These are phyloP conservation scores for Aradus depressus DNA, from an alignment of 2,888 invertebrate genomes.

Conservation along the genomic window DNA sequence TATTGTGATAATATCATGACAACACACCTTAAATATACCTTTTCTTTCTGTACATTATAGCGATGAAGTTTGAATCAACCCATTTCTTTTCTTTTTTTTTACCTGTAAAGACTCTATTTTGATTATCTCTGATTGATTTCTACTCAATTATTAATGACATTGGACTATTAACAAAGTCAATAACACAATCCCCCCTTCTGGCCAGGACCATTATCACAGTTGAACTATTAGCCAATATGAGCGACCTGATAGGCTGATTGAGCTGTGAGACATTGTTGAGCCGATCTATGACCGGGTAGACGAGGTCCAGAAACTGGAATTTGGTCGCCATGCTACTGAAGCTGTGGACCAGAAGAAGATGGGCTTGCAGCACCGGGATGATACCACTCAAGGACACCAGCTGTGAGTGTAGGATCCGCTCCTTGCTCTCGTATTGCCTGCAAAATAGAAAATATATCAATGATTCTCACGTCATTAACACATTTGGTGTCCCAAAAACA, in stretches of 20 bases:
- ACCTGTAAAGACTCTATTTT: neutral
- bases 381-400: constrained; percentile 47
- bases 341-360: constrained; percentile 56
- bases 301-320: constrained; percentile 60
- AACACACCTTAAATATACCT: no score
- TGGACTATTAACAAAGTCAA: no score
- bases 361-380: constrained; percentile 56
- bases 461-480: no score
- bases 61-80: no score
- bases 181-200: no score
- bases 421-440: constrained; percentile 42
- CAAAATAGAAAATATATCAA: constrained; percentile 20
- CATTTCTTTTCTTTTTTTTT: neutral
- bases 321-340: constrained; percentile 60
- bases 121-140: no score
- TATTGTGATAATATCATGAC: no score
- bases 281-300: constrained; percentile 54
- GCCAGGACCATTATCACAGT: no score
- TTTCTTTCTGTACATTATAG: no score
- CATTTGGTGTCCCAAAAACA: no score
- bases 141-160: no score
- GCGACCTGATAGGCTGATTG: constrained; percentile 49
- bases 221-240: no score
- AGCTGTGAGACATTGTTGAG: constrained; percentile 53
- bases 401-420: constrained; percentile 45